Evolutionary conservation across 64 coral and sea anemone species (phyloP).

Genomic region (Porites lutea): DNA sequence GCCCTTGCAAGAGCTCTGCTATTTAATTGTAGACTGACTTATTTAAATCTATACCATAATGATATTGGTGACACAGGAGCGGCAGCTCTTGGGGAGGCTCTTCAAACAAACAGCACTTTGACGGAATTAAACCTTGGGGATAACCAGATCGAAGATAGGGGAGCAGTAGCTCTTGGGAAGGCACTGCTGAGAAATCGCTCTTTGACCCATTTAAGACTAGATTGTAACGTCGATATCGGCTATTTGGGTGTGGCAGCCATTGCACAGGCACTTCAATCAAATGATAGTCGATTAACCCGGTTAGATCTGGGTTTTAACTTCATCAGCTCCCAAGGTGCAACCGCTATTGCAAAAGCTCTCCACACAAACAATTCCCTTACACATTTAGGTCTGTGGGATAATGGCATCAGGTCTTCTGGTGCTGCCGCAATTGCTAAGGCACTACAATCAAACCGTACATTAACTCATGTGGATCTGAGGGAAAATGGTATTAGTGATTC

Average conservation of each 20-base stretch:
- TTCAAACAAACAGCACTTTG: neutral
- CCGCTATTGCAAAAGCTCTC: neutral
- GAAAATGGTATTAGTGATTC: neutral
- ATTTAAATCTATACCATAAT: neutral
- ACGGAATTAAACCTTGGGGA: neutral
- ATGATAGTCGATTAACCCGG: neutral
- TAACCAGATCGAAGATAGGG: neutral
- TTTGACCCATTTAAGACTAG: neutral
- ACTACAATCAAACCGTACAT: neutral
- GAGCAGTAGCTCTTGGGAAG: neutral
- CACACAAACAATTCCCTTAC: neutral
- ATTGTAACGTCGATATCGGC: neutral
- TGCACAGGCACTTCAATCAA: neutral
- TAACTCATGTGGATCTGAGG: conserved; percentile 4
- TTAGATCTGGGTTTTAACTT: neutral
- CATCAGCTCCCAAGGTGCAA: neutral
- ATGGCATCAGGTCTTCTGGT: neutral
- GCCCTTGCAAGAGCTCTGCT: neutral
- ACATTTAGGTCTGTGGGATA: neutral
- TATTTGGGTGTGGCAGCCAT: neutral
- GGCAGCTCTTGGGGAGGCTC: neutral
- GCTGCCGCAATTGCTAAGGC: neutral
- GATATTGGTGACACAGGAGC: neutral
- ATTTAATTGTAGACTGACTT: neutral
- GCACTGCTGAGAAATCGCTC: neutral